Conservation (phyloP, 2,113 vertebrate species). For the Acrocephalus arundinaceus region DNA sequence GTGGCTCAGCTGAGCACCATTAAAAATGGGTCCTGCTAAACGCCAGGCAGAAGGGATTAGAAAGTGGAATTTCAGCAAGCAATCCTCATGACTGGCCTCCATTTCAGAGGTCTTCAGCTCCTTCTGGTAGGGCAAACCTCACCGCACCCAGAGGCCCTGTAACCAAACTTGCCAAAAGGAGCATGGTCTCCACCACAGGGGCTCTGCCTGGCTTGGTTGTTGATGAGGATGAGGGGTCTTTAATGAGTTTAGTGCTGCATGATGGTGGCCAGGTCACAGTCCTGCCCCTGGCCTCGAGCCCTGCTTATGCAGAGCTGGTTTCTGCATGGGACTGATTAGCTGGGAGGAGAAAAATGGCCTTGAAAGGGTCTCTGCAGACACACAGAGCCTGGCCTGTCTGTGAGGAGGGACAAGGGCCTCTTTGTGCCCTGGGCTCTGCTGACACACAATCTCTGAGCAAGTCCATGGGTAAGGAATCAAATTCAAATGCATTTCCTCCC, state of each 20-base stretch:
- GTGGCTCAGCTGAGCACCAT: neutral
- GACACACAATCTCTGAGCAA: neutral
- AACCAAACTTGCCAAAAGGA: neutral
- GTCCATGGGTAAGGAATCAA: neutral
- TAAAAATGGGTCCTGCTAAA: neutral
- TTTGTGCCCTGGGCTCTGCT: constrained; percentile 5
- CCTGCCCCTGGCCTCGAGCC: neutral
- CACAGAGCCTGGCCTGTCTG: neutral
- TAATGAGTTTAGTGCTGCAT: neutral
- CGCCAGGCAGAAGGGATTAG: neutral
- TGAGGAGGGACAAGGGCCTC: constrained; percentile 15
- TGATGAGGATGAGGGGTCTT: neutral
- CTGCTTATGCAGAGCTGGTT: neutral
- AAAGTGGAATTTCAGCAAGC: neutral
- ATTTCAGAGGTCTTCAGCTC: neutral
- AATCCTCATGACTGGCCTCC: rapidly evolving
- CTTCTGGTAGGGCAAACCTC: neutral
- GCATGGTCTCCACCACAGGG: neutral
- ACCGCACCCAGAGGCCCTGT: neutral
- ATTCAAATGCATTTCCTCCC: neutral
- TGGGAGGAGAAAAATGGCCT: neutral
- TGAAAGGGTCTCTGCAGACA: neutral
- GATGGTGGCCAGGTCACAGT: neutral
- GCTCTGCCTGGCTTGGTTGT: neutral
- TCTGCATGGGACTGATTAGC: neutral